Evolutionary conservation across 2,888 invertebrate species (phyloP).

Genomic region (Philopedon plagiatum): DNA sequence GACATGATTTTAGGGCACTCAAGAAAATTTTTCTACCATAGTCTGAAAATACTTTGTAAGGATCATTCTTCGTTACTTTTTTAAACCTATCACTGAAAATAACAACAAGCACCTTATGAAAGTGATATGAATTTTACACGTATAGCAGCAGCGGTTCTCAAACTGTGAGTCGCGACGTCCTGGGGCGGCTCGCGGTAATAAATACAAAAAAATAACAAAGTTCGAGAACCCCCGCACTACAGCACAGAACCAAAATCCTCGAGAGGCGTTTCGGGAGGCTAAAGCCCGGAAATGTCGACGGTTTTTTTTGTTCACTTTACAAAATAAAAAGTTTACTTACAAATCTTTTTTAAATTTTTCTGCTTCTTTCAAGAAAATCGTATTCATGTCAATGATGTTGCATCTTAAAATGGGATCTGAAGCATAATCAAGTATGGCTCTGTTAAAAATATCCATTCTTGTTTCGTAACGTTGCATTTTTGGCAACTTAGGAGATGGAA

Average conservation of each 20-base stretch:
- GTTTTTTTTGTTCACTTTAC: background rate
- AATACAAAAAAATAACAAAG: too few relatives aligned
- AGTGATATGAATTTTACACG: too few relatives aligned
- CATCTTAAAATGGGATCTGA: slow-evolving; percentile 52
- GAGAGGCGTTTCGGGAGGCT: too few relatives aligned
- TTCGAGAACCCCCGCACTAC: too few relatives aligned
- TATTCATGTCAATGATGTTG: slow-evolving; percentile 60
- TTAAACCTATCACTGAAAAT: slow-evolving; percentile 58
- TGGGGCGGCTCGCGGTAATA: too few relatives aligned
- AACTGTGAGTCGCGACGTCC: too few relatives aligned
- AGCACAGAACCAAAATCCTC: too few relatives aligned
- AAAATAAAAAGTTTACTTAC: slow-evolving; percentile 55
- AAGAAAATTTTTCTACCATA: slow-evolving; percentile 61
- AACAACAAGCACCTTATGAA: slow-evolving; percentile 6
- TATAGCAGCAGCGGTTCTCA: too few relatives aligned
- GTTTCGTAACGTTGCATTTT: slow-evolving; percentile 47
- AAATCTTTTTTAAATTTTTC: slow-evolving; percentile 56
- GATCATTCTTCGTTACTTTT: slow-evolving; percentile 58
- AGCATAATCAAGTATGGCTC: slow-evolving; percentile 59
- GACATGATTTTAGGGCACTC: slow-evolving; percentile 56
- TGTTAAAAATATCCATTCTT: slow-evolving; percentile 59
- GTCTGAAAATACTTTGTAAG: slow-evolving; percentile 60
- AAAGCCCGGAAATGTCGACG: too few relatives aligned
- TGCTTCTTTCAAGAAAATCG: slow-evolving; percentile 56
- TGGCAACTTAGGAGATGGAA: slow-evolving; percentile 58